phyloP scores from a whole-genome alignment of 2,888 invertebrate genomes.

The Xanthostigma xanthostigma region DNA sequence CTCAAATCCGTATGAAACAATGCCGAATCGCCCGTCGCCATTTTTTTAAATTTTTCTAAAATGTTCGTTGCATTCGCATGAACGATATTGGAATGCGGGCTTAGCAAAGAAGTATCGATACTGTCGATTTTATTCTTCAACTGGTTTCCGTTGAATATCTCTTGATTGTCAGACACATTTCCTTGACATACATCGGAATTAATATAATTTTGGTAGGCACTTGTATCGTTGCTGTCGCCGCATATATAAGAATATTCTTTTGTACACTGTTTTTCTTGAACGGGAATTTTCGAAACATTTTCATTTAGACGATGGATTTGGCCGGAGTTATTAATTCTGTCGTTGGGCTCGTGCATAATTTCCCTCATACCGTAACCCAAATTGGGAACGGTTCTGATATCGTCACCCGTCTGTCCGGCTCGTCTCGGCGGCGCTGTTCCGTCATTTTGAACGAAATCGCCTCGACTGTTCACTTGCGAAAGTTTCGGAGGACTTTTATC shows the following conservation, averaged over 20 bases:
- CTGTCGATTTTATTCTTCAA: too few relatives aligned
- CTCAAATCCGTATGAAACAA: too few relatives aligned
- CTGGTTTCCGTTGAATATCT: background rate
- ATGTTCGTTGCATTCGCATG: slow-evolving; percentile 18
- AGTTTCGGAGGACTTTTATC: too few relatives aligned
- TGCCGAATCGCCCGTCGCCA: slow-evolving; percentile 10
- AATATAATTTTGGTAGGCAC: background rate
- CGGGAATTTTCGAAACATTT: background rate
- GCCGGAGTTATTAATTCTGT: slow-evolving; percentile 4
- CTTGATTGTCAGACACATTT: slow-evolving; percentile 17
- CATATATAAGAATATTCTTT: background rate
- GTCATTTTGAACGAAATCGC: slow-evolving; percentile 2
- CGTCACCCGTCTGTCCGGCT: slow-evolving; percentile 22
- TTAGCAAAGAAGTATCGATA: too few relatives aligned
- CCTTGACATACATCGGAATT: slow-evolving; percentile 18
- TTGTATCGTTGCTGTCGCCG: background rate
- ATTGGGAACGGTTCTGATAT: slow-evolving; percentile 25
- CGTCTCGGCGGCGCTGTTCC: slow-evolving; percentile 3
- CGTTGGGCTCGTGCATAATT: slow-evolving; percentile 13
- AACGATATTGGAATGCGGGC: slow-evolving; percentile 6
- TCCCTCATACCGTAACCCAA: slow-evolving; percentile 23
- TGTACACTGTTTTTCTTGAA: background rate
- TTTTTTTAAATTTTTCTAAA: slow-evolving; percentile 18
- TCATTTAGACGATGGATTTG: slow-evolving; percentile 3
- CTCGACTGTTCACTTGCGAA: background rate